These are phyloP conservation scores for Oreohelix idahoensis DNA, from an alignment of 1,140 invertebrate species.

Conservation along the genomic window DNA sequence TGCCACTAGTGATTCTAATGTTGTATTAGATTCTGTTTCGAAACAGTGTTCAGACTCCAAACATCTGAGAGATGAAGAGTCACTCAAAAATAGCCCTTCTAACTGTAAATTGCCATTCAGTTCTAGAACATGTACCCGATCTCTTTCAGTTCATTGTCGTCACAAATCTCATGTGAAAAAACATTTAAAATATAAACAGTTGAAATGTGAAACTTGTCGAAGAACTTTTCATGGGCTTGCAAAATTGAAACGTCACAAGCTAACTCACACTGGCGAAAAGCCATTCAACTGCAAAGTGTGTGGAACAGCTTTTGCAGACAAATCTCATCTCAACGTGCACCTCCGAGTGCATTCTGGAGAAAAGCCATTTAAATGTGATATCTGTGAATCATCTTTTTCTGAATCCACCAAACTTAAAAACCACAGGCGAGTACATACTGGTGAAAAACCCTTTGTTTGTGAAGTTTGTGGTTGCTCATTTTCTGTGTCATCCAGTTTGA, in stretches of 20 bases:
- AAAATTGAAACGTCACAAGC: not conserved
- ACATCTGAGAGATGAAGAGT: not conserved
- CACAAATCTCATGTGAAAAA: not conserved
- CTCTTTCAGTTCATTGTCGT: not conserved
- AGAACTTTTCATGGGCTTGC: not conserved
- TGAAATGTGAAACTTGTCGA: conserved; percentile 77
- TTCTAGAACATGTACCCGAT: not conserved
- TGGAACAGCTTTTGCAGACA: conserved; percentile 24
- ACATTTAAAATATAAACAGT: not conserved
- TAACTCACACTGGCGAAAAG: conserved; percentile 22
- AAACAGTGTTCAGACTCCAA: not conserved
- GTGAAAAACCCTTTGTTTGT: conserved; percentile 44
- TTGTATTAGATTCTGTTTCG: not conserved
- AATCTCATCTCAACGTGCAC: not conserved
- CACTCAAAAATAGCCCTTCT: not conserved
- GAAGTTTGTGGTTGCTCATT: conserved; percentile 36
- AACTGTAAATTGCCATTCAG: not conserved
- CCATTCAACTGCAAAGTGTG: conserved; percentile 34
- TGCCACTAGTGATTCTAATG: too few species aligned
- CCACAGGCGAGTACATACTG: conserved; percentile 42
- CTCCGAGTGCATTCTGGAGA: conserved; percentile 1
- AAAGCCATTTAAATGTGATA: conserved; percentile 23
- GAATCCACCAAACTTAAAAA: conserved; percentile 26
- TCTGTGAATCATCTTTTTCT: conserved; percentile 3
- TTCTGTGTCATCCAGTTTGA: conserved; percentile 27